These are phyloP conservation scores for Acanthosepion pharaonis DNA, from an alignment of 2,888 invertebrate species.

Conservation along the genomic window DNA sequence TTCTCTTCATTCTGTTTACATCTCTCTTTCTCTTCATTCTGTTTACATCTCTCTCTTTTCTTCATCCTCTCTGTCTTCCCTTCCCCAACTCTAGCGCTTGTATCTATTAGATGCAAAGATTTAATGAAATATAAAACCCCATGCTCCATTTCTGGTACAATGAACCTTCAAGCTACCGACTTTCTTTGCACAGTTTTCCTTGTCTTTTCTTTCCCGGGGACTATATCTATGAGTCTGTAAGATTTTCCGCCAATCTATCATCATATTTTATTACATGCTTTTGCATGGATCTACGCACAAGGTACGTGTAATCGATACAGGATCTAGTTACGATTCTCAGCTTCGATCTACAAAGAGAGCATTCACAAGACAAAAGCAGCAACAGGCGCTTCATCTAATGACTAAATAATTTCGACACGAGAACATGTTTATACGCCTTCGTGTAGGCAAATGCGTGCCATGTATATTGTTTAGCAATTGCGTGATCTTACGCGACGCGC, in stretches of 20 bases:
- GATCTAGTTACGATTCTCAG: neutral
- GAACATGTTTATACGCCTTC: neutral
- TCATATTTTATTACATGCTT: neutral
- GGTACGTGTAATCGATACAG: neutral
- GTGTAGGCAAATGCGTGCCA: neutral
- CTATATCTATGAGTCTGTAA: neutral
- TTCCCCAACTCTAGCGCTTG: neutral
- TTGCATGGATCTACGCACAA: neutral
- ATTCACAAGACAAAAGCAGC: constrained; percentile 33
- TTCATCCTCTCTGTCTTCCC: neutral
- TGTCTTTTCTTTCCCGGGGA: neutral
- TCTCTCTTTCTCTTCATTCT: neutral
- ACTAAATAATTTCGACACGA: constrained; percentile 22
- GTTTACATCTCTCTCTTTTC: neutral
- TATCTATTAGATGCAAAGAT: neutral
- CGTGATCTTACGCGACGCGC: no score
- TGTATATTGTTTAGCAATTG: neutral
- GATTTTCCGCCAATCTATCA: neutral
- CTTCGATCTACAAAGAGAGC: neutral
- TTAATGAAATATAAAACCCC: neutral
- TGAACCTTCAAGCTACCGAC: neutral
- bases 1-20: neutral
- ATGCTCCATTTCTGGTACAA: neutral
- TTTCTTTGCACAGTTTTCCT: neutral
- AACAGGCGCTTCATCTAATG: neutral